phyloP scores from a whole-genome alignment of 2,797 vertebrate genomes.

The Hirundo rustica region DNA sequence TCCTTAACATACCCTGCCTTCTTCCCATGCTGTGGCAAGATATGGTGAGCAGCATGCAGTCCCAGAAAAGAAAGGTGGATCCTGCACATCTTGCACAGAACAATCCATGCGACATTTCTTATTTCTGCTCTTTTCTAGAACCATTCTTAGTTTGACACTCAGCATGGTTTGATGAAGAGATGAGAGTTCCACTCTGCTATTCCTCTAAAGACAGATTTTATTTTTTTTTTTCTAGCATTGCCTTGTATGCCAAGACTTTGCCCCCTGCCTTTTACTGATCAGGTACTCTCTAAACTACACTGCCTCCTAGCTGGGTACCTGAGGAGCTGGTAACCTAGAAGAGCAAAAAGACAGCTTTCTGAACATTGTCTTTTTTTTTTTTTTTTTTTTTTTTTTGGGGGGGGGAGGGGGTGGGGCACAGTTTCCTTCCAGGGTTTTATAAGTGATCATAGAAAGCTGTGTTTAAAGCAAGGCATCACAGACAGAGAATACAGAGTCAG shows the following conservation, averaged over 20 bases:
- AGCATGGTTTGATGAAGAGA: neutral
- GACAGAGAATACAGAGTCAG: neutral
- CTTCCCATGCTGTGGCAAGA: neutral
- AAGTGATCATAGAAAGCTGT: neutral
- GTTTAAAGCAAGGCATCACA: neutral
- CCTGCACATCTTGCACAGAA: neutral
- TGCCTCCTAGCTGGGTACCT: neutral
- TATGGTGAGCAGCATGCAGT: rapidly evolving
- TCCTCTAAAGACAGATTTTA: neutral
- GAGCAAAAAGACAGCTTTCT: neutral
- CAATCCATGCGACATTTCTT: neutral
- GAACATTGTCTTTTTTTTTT: neutral
- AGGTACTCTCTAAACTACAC: neutral
- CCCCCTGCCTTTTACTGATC: rapidly evolving
- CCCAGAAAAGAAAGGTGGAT: neutral
- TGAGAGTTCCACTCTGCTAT: neutral
- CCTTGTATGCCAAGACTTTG: neutral
- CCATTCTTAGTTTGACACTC: neutral
- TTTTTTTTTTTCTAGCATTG: neutral
- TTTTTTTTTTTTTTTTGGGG: too few relatives aligned
- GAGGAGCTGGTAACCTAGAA: neutral
- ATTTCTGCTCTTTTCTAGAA: neutral
- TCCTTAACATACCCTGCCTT: neutral
- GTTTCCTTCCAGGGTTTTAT: neutral
- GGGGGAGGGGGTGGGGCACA: too few relatives aligned